phyloP scores from a whole-genome alignment of 2,888 invertebrate species.

The Meganola albula region DNA sequence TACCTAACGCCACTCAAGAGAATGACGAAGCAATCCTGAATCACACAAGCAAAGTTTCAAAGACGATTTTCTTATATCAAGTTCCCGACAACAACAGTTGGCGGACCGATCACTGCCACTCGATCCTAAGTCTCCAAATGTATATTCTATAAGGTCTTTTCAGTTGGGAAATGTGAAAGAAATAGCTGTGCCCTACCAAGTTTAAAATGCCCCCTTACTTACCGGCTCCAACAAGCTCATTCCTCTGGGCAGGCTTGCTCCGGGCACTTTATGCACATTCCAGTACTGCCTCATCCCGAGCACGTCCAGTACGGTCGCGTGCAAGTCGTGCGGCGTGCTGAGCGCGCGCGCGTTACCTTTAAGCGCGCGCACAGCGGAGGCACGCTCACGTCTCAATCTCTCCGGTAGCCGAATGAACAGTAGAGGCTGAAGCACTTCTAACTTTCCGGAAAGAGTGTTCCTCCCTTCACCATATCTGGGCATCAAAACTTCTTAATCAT shows the following conservation, averaged over 20 bases:
- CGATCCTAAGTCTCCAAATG: no score
- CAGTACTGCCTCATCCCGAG: constrained; percentile 65
- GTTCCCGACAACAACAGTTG: no score
- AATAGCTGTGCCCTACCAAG: no score
- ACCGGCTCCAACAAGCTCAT: constrained; percentile 81
- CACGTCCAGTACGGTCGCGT: constrained; percentile 81
- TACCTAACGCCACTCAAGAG: no score
- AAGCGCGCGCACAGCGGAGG: constrained; percentile 79
- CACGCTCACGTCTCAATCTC: constrained; percentile 79
- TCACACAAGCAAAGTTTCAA: no score
- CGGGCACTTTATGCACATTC: constrained; percentile 52
- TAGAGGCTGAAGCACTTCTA: constrained; percentile 93
- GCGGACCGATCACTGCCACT: no score
- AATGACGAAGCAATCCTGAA: no score
- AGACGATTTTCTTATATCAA: no score
- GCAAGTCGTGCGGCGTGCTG: constrained; percentile 93
- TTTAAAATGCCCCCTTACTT: no score
- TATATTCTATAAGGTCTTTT: no score
- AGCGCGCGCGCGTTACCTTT: constrained; percentile 81
- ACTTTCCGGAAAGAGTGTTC: constrained; percentile 92
- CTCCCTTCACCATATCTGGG: constrained; percentile 88
- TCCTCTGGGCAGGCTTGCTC: constrained; percentile 75
- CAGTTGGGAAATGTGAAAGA: no score
- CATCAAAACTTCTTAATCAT: neutral
- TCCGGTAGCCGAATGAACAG: constrained; percentile 88